phyloP scores from a whole-genome alignment of 1,140 invertebrate genomes.

The Nephila pilipes region DNA sequence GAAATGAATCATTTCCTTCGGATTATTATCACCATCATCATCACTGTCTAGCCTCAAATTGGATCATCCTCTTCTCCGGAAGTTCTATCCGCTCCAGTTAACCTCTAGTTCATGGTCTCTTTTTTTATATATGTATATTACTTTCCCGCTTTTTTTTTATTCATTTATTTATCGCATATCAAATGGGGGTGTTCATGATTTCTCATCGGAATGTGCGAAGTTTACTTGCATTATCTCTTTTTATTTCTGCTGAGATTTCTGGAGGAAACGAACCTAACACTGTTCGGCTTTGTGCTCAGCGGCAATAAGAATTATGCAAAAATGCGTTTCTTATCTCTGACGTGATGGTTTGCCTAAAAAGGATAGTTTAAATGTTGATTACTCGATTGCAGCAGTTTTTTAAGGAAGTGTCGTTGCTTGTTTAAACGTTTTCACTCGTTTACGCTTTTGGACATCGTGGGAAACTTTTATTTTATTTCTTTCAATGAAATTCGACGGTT shows the following conservation, averaged over 20 bases:
- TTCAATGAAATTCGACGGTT: too few species aligned
- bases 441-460: too few species aligned
- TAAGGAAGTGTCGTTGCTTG: too few species aligned
- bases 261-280: background rate
- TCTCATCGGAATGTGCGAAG: background rate
- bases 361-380: background rate
- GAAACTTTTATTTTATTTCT: too few species aligned
- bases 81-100: slow-evolving; percentile 65
- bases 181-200: background rate
- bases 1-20: slow-evolving; percentile 70
- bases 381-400: too few species aligned
- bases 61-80: slow-evolving; percentile 38
- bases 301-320: background rate
- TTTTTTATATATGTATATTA: background rate
- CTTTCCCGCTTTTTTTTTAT: background rate
- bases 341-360: background rate
- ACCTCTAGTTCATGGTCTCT: slow-evolving; percentile 56
- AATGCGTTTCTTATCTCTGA: background rate
- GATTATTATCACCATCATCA: slow-evolving; percentile 42
- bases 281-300: background rate
- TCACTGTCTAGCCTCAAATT: slow-evolving; percentile 53
- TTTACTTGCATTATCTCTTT: background rate
- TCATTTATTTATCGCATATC: background rate
- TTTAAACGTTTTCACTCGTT: too few species aligned
- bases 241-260: background rate